Percentiles rank a stretch among this genome's conserved stretches.
Conservation (phyloP, 2,797 vertebrate genomes). For the Lagorchestes hirsutus region DNA sequence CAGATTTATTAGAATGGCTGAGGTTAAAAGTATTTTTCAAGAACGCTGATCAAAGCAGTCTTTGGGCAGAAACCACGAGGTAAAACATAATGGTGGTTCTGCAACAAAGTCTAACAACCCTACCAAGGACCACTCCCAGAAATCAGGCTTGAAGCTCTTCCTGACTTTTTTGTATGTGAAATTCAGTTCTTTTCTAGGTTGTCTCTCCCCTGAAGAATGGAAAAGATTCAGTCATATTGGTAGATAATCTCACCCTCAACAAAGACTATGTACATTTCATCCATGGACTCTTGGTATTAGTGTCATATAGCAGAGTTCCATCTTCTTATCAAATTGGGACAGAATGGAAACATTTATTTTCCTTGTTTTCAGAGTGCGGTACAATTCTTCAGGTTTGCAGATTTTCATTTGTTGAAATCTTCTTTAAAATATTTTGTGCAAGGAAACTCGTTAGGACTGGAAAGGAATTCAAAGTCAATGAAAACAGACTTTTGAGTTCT, state of each 20-base stretch:
- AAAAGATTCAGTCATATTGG: background rate
- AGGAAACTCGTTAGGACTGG: background rate
- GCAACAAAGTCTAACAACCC: background rate
- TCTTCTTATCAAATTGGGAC: background rate
- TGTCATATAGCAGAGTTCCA: background rate
- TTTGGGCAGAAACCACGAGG: background rate
- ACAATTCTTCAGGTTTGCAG: background rate
- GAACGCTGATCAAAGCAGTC: accelerated
- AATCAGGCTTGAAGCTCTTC: too few relatives aligned
- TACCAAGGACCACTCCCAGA: background rate
- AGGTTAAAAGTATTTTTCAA: background rate
- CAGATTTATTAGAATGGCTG: background rate
- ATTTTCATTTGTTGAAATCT: background rate
- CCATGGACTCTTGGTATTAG: background rate
- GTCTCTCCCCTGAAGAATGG: background rate
- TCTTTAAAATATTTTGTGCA: background rate
- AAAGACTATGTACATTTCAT: background rate
- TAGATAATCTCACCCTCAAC: background rate
- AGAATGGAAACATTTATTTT: background rate
- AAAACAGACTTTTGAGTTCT: background rate
- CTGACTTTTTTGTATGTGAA: background rate
- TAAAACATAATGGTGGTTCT: background rate
- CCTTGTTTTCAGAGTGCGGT: background rate
- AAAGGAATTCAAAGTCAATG: background rate
- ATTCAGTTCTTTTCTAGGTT: background rate